These are phyloP conservation scores for Dryomyza anilis DNA, from an alignment of 2,888 invertebrate genomes.

Conservation along the genomic window DNA sequence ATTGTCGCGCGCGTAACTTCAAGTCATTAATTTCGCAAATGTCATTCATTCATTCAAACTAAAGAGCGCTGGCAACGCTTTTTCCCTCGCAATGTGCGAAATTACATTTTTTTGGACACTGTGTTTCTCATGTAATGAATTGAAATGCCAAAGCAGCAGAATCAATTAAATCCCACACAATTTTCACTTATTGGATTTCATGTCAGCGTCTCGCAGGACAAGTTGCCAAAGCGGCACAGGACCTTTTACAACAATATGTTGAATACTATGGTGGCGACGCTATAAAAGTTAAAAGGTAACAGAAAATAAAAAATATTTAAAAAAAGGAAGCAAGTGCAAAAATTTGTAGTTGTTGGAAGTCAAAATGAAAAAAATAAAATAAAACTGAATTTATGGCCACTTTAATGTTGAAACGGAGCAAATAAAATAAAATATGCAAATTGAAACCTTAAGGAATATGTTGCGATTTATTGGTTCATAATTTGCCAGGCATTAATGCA, in stretches of 20 bases:
- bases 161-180: conserved; percentile 25
- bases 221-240: conserved; percentile 10
- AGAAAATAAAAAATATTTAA: too few relatives aligned
- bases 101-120: too few relatives aligned
- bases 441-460: conserved; percentile 16
- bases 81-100: too few relatives aligned
- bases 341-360: too few relatives aligned
- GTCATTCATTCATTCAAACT: conserved; percentile 22
- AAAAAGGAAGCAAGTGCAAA: too few relatives aligned
- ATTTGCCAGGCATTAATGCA: too few relatives aligned
- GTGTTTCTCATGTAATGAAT: neutral
- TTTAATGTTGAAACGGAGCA: neutral
- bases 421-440: conserved; percentile 18
- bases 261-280: neutral
- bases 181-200: conserved; percentile 26
- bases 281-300: neutral
- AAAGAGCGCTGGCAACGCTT: conserved; percentile 22
- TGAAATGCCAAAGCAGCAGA: conserved; percentile 21
- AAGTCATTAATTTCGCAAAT: conserved; percentile 25
- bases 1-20: conserved; percentile 16
- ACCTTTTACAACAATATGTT: neutral
- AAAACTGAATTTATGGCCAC: conserved; percentile 6
- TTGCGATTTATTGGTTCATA: conserved; percentile 13
- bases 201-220: conserved; percentile 8
- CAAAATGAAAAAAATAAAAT: too few relatives aligned